phyloP scores from a whole-genome alignment of 2,113 vertebrate genomes.

The Malurus alboscapulatus region DNA sequence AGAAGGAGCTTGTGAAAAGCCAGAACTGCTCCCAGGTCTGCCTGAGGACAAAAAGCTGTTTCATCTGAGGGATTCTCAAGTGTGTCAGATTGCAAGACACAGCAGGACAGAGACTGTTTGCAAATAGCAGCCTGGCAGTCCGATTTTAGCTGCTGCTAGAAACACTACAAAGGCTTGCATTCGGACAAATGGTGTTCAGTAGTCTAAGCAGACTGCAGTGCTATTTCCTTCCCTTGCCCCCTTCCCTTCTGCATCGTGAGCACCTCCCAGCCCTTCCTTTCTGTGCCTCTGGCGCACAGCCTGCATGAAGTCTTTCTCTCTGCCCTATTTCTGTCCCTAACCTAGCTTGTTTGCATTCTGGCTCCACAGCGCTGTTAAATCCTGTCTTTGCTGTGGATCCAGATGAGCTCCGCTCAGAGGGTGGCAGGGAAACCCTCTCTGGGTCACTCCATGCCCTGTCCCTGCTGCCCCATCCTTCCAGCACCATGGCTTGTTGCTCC shows the following conservation, averaged over 20 bases:
- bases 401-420: background rate
- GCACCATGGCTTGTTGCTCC: background rate
- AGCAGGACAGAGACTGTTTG: conserved; percentile 24
- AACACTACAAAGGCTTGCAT: background rate
- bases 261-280: background rate
- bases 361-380: background rate
- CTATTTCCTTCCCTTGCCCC: background rate
- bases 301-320: background rate
- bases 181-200: background rate
- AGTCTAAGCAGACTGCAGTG: background rate
- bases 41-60: conserved; percentile 44
- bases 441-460: background rate
- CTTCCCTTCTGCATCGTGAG: background rate
- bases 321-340: conserved; percentile 53
- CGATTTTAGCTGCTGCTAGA: background rate
- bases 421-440: background rate
- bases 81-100: background rate
- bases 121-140: background rate
- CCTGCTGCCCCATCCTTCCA: background rate
- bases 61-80: conserved; percentile 7
- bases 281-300: background rate
- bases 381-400: background rate
- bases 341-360: conserved; percentile 48
- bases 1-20: background rate
- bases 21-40: background rate